Conservation (phyloP, 2,797 vertebrate species). For the Numenius phaeopus region DNA sequence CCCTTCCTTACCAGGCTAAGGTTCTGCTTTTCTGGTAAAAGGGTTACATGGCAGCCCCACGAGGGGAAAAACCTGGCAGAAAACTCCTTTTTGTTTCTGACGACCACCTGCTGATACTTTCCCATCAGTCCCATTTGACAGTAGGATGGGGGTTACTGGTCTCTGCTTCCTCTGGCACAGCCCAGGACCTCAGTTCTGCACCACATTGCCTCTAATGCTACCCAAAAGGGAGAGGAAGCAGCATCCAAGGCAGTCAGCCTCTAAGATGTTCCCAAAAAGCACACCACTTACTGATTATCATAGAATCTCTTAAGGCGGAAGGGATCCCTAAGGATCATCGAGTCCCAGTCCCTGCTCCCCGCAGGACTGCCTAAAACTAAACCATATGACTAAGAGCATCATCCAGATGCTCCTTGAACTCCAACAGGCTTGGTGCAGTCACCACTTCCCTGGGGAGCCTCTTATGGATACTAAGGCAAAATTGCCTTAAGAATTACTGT, state of each 20-base stretch:
- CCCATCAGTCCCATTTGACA: neutral
- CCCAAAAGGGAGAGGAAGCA: neutral
- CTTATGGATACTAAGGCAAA: neutral
- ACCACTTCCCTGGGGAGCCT: neutral
- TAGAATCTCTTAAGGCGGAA: neutral
- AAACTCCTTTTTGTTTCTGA: neutral
- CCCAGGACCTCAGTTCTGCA: neutral
- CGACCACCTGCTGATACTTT: neutral
- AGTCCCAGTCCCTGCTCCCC: neutral
- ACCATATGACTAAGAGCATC: neutral
- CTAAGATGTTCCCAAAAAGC: neutral
- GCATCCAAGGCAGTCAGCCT: too few species aligned
- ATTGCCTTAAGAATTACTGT: neutral
- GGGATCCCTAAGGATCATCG: neutral
- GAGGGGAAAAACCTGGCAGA: neutral
- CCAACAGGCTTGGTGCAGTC: neutral
- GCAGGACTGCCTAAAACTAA: neutral
- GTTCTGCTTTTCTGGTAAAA: neutral
- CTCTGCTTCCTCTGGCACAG: neutral
- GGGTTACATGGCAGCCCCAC: accelerated
- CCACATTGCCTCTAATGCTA: neutral
- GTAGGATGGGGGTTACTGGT: neutral
- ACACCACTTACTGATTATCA: neutral
- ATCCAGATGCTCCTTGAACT: neutral
- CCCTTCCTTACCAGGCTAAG: accelerated